A percentile compares a stretch with the other conserved stretches of the same genome.
Conservation (phyloP, 2,797 vertebrate species). For the Notolepis coatsorum region DNA sequence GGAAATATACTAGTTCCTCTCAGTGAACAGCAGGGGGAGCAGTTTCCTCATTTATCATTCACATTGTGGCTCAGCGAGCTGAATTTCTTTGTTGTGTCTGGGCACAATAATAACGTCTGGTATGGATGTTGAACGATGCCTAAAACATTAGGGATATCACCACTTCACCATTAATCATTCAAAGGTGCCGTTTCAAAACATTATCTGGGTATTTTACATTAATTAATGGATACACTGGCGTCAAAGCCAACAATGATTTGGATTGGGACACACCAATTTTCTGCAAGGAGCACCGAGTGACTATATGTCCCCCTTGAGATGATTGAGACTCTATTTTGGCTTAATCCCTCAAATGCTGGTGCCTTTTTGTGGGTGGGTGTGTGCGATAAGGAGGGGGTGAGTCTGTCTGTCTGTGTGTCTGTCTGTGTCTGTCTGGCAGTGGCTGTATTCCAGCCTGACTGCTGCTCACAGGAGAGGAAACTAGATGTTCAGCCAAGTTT, state of each 20-base stretch:
- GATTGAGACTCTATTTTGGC: background rate
- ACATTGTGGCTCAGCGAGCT: constrained; percentile 17
- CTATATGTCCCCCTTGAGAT: background rate
- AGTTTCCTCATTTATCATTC: constrained; percentile 54
- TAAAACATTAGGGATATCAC: background rate
- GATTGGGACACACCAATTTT: constrained; percentile 55
- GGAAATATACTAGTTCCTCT: constrained; percentile 42
- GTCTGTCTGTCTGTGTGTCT: constrained; percentile 19
- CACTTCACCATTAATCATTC: background rate
- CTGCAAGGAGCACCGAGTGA: background rate
- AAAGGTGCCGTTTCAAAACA: rapidly evolving
- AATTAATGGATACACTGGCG: background rate
- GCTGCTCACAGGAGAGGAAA: background rate
- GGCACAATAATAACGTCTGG: constrained; percentile 50
- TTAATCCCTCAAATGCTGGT: no score
- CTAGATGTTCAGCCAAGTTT: background rate
- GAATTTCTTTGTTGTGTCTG: constrained; percentile 71
- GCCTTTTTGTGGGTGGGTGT: constrained; percentile 4
- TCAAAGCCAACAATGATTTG: background rate
- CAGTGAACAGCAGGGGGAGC: constrained; percentile 67
- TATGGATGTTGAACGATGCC: background rate
- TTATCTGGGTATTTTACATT: background rate
- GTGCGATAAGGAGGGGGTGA: constrained; percentile 33
- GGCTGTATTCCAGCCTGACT: no score
- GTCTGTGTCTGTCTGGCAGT: background rate